Base-by-base conservation (phyloP, 1,140 invertebrate species). In the Trichomalopsis sarcophagae region DNA sequence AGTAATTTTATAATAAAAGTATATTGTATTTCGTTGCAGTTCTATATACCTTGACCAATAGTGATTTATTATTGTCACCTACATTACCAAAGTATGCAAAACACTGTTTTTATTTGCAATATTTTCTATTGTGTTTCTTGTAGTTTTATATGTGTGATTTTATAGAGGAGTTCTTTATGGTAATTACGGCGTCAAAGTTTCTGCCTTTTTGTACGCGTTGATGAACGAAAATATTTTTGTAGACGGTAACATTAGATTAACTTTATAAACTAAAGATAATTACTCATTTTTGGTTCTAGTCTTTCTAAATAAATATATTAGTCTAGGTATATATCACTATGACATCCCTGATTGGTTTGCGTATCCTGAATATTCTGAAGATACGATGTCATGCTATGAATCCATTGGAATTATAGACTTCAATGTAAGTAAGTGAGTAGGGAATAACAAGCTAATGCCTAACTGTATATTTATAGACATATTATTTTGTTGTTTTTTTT, bases 211-310 rank as follows among this genome's bases (percentile, higher is more conserved):
- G 2, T 73, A 81, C 9, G 21, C 36, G 9, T 50, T 81, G 23
- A 23, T 81, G 11, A 71, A 81, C 30, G 80, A 81, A 81, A 73
- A 81, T 73, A 27, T 30, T 17, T 81, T 69, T 7, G 27, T 47
- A 69, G 21, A 55, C 5, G n/a, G 75, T 77, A 77, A 77, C 0
- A 4, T 44, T 9, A n/a, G 9, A 1, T 44, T 62, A 21, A 21
- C n/a, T 62, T 3, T 17, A 62, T n/a, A 7, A n/a, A n/a, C n/a
- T 21, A 62, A 7, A 62, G 17, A 2, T n/a, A 21, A 62, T 62
- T 6, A 62, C 1, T n/a, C 4, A n/a, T 7, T 62, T 50, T 50
- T 50, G 14, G 21, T 62, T 27, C 1, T 27, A 27, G 27, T 27
- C 27, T 27, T 62, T 9, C 17, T 62, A 62, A 62, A 62, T 21